phyloP scores from a whole-genome alignment of 2,888 invertebrate species.

The Leucoptera coffeella region DNA sequence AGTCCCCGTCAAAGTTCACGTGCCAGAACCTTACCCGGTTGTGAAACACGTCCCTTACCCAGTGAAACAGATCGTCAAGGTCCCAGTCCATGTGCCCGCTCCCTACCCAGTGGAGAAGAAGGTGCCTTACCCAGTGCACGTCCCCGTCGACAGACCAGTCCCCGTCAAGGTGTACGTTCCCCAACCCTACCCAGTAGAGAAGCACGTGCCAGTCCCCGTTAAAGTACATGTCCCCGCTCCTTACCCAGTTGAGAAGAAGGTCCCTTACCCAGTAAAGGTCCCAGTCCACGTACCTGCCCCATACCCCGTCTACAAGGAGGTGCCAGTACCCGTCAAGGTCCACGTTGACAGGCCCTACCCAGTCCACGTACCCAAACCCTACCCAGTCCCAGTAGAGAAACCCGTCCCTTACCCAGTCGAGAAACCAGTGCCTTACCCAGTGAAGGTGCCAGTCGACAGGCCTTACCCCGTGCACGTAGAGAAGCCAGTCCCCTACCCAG shows the following conservation, averaged over 20 bases:
- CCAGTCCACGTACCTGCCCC: constrained; percentile 56
- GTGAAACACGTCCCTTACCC: constrained; percentile 61
- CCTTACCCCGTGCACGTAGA: constrained; percentile 44
- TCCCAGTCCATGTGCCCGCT: constrained; percentile 58
- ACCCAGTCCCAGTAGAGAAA: constrained; percentile 54
- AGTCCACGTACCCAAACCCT: constrained; percentile 55
- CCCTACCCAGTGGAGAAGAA: constrained; percentile 65
- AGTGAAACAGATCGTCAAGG: constrained; percentile 57
- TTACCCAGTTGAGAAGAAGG: constrained; percentile 61
- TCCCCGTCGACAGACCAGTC: constrained; percentile 43
- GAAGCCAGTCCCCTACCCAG: constrained; percentile 43
- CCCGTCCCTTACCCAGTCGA: constrained; percentile 57
- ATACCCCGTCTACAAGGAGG: constrained; percentile 46
- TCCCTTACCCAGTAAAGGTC: constrained; percentile 60
- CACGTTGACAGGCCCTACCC: constrained; percentile 61
- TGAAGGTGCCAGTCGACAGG: constrained; percentile 56
- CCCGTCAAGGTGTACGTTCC: constrained; percentile 52
- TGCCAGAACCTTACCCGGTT: constrained; percentile 65
- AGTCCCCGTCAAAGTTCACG: constrained; percentile 56
- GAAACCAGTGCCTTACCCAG: constrained; percentile 54
- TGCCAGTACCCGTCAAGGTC: constrained; percentile 58
- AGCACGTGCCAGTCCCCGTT: constrained; percentile 59
- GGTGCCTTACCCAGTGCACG: constrained; percentile 49
- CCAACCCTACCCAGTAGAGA: constrained; percentile 55
- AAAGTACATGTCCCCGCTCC: constrained; percentile 65